Evolutionary conservation across 2,888 invertebrate genomes (phyloP).

Genomic region (Dione juno): DNA sequence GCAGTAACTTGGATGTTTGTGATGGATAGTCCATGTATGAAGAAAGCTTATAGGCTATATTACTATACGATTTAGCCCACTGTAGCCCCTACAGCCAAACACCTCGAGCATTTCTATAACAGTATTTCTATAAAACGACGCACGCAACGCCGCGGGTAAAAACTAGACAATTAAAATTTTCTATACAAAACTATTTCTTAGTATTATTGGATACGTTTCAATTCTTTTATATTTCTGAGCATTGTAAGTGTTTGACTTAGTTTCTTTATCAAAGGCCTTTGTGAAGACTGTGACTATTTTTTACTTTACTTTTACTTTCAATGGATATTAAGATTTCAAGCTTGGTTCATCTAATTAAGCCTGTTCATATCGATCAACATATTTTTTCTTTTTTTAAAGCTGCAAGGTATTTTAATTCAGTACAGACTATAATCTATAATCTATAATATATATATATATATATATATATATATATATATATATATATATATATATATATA

Average conservation of each 20-base stretch:
- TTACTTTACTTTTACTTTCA: slow-evolving; percentile 4
- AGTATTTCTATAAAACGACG: too few relatives aligned
- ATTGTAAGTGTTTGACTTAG: slow-evolving; percentile 29
- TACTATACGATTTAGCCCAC: too few relatives aligned
- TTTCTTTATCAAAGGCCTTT: slow-evolving; percentile 23
- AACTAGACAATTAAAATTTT: background rate
- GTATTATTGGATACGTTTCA: slow-evolving; percentile 14
- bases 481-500: too few relatives aligned
- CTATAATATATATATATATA: too few relatives aligned
- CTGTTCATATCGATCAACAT: background rate
- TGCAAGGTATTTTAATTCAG: background rate
- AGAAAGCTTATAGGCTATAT: too few relatives aligned
- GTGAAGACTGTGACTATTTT: slow-evolving; percentile 14
- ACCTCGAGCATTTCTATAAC: too few relatives aligned
- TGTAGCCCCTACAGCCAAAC: too few relatives aligned
- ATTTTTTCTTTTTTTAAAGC: background rate
- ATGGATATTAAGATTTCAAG: slow-evolving; percentile 11
- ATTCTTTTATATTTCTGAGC: slow-evolving; percentile 3
- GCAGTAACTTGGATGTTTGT: too few relatives aligned
- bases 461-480: too few relatives aligned
- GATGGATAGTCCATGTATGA: too few relatives aligned
- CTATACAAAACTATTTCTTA: background rate
- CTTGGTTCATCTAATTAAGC: slow-evolving; percentile 21
- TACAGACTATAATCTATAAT: too few relatives aligned
- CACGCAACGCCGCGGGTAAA: too few relatives aligned